Evolutionary conservation across 2,888 invertebrate species (phyloP), one percentile per base, ranked within the genome.

Genomic region (Leptinotarsa rubiginosa): DNA sequence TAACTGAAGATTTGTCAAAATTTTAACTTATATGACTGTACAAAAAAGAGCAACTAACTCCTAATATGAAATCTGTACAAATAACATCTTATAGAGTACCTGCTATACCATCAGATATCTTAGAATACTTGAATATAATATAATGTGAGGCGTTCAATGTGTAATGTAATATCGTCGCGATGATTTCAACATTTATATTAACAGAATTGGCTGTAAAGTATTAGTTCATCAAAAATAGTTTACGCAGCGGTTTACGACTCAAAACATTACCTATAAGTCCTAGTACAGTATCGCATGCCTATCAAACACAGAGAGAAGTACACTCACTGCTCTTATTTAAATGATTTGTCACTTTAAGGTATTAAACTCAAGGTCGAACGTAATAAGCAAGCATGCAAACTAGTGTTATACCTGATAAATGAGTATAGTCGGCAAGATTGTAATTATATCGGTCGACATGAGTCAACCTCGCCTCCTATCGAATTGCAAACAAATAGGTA

Each of bases 351-450:
- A 62, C 62, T 62, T 62, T 5, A 62, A 20, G 31, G n/a, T 62
- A 16, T n/a, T 31, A 62, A 62, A 31, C 25, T 62, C 62, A 62
- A 62, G 16, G 62, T 31, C n/a, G 16, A 62, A 31, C n/a, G 3
- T 62, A n/a, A 20, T 20, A 2, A 25, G 31, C 31, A 31, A 62
- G 31, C 31, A 62, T n/a, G 31, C 62, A 31, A 62, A 62, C 62
- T 62, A 31, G 25, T 31, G 31, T 25, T 31, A n/a, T 31, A 62
- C 62, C 62, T 62, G 62, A 62, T 62, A 62, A 62, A 62, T 62
- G 62, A 62, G 62, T 62, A 62, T 20, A 56, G 56, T 56, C 56
- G 56, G 56, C 7, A 56, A 56, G 56, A 56, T 12, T 56, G 62
- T 62, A 31, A 62, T 62, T 62, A 62, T 62, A 62, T 62, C 31